These are phyloP conservation scores for Clytia hemisphaerica DNA, from an alignment of 30 jellyfish, hydroid and myxozoan genomes.

Conservation along the genomic window DNA sequence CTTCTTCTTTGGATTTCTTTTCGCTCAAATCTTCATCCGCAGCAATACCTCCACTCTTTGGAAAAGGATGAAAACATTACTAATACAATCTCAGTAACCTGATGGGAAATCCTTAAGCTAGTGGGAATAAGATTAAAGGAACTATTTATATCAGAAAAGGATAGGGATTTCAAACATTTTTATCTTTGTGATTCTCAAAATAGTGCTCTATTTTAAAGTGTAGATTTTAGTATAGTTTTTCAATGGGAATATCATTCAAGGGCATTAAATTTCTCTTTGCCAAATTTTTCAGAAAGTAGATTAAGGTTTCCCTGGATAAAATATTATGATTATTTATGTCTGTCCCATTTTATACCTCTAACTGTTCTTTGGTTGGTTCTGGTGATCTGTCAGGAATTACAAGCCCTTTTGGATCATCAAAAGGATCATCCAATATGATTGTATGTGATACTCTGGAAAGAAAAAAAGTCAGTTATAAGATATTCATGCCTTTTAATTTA, in stretches of 20 bases:
- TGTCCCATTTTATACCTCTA: constrained; percentile 37
- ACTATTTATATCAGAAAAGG: neutral
- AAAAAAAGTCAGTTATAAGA: neutral
- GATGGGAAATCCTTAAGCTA: no score
- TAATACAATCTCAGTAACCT: neutral
- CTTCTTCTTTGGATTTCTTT: constrained; percentile 54
- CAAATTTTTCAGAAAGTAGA: no score
- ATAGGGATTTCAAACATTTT: no score
- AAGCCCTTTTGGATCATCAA: constrained; percentile 85
- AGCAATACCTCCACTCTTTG: constrained; percentile 85
- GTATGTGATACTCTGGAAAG: constrained; percentile 71
- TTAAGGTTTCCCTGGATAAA: no score
- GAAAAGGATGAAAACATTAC: neutral
- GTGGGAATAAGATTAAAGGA: neutral
- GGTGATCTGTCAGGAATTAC: constrained; percentile 88
- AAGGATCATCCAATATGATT: constrained; percentile 89
- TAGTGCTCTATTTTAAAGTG: no score
- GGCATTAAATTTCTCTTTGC: no score
- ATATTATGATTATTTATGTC: no score
- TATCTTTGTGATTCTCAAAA: no score
- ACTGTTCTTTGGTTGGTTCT: constrained; percentile 64
- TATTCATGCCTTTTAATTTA: neutral
- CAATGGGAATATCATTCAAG: no score
- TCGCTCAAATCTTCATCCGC: constrained; percentile 93
- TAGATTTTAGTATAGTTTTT: no score